These are phyloP conservation scores for Nipponacmea schrenckii DNA, from an alignment of 2,888 invertebrate genomes.

Conservation along the genomic window DNA sequence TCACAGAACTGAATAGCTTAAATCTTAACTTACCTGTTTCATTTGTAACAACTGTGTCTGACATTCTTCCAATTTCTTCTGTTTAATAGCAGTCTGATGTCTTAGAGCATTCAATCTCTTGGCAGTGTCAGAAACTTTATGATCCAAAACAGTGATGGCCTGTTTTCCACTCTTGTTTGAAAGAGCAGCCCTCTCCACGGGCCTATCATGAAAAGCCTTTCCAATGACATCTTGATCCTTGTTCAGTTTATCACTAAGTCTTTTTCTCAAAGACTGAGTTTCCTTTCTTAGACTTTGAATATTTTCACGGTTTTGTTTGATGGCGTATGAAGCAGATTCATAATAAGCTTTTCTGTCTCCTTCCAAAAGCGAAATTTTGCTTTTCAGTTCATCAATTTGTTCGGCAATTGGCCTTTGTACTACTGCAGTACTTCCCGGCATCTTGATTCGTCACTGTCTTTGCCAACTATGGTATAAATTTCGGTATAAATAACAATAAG, in stretches of 20 bases:
- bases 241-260: conserved; percentile 61
- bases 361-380: conserved; percentile 64
- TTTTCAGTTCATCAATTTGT: conserved; percentile 65
- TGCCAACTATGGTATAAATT: background rate
- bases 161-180: conserved; percentile 66
- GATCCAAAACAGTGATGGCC: conserved; percentile 66
- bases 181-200: conserved; percentile 61
- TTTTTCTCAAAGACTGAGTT: conserved; percentile 63
- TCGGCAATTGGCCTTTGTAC: conserved; percentile 59
- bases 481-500: background rate
- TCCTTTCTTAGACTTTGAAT: conserved; percentile 63
- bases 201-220: conserved; percentile 64
- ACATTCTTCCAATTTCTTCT: conserved; percentile 62
- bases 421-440: conserved; percentile 43
- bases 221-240: conserved; percentile 68
- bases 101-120: conserved; percentile 63
- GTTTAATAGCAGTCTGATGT: conserved; percentile 61
- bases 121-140: conserved; percentile 66
- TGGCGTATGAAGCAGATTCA: conserved; percentile 66
- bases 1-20: too few species aligned
- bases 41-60: conserved; percentile 63
- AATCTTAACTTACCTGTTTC: conserved; percentile 26
- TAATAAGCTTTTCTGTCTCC: conserved; percentile 68
- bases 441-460: conserved; percentile 13
- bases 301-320: conserved; percentile 63